Evolutionary conservation across 2,797 vertebrate species (phyloP).

Genomic region (Leucoraja ocellata): DNA sequence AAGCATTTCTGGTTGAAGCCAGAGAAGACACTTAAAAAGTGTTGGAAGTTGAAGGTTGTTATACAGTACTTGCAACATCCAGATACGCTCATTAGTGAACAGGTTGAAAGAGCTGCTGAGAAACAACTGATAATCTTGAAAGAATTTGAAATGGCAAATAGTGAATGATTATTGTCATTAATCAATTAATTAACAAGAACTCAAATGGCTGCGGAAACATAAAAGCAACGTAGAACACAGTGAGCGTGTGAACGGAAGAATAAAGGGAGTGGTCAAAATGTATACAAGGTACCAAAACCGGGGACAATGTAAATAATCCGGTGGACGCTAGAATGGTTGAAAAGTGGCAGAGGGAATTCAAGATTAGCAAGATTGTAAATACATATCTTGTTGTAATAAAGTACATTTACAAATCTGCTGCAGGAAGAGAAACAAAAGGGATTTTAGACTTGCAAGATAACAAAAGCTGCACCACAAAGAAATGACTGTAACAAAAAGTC

Average conservation of each 20-base stretch:
- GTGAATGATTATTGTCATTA: background rate
- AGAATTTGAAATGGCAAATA: background rate
- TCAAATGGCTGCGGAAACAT: background rate
- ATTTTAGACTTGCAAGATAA: background rate
- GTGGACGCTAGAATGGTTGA: background rate
- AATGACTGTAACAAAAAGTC: background rate
- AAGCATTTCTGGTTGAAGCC: background rate
- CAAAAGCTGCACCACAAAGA: background rate
- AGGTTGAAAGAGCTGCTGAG: background rate
- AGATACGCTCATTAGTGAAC: background rate
- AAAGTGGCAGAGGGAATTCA: background rate
- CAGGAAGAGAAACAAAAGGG: background rate
- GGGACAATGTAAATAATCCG: background rate
- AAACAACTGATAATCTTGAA: background rate
- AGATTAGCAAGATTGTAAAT: background rate
- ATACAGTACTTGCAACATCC: background rate
- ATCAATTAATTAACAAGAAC: background rate
- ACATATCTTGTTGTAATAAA: background rate
- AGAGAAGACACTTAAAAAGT: background rate
- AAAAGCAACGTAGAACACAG: background rate
- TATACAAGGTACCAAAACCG: background rate
- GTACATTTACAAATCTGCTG: background rate
- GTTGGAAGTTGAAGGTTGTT: background rate
- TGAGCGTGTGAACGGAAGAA: background rate
- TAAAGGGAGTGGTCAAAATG: background rate